Evolutionary conservation across 2,888 invertebrate species (phyloP), one percentile per base, ranked within the genome.

Genomic region (Drosophila meridionalis): DNA sequence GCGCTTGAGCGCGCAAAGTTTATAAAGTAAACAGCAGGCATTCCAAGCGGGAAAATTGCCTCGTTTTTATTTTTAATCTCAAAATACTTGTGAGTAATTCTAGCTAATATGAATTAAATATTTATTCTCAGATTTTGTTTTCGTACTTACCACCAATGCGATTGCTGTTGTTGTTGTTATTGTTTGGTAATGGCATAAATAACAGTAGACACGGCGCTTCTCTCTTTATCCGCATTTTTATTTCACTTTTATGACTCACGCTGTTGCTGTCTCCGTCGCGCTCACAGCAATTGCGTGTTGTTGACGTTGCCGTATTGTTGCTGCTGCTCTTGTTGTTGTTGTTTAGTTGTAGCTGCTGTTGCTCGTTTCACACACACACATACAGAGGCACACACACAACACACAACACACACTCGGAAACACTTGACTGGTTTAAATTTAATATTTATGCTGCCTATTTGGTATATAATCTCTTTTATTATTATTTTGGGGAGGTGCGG

Each of bases 171-270:
- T 55, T 83, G 72, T 78, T 81, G 72, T 76, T 83, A 68, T 83
- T 87, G 69, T 78, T 87, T 89, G 72, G 74, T 75, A 91, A 91
- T 91, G 95, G 95, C 91, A 94, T 94, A 86, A 95, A 94, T 90
- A 95, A 93, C 80, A 95, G 94, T 83, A 95, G 94, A 92, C 95
- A 95, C 84, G 95, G 94, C 80, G 95, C 94, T 92, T 95, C 94
- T 92, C 95, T 94, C 94, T 95, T 95, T 91, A 95, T 94, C 93
- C 95, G 94, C 95, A 95, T 95, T 91, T 93, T 93, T 91, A 92
- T 93, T 92, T 93, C 93, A 93, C 93, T 93, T 92, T 91, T 93
- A 91, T 93, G 93, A 93, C 92, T 93, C 93, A 93, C 93, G 90
- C 92, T 91, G 90, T 89, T 89, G 88, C 92, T 85, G 80, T 92